Evolutionary conservation across 2,888 invertebrate genomes (phyloP), one percentile per base, ranked within the genome.

Genomic region (Cabera pusaria): DNA sequence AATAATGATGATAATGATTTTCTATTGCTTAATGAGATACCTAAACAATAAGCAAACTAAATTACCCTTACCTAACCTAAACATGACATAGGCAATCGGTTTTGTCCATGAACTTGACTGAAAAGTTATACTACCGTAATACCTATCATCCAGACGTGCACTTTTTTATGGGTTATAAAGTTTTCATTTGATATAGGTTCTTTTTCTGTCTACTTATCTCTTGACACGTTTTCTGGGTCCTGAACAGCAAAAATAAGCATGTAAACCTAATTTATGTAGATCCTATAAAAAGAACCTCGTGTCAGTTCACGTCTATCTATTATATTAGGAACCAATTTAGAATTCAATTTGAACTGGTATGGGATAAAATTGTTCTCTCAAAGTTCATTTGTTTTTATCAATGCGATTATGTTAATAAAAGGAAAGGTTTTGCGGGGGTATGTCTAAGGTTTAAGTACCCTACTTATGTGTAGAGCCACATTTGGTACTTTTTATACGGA

Each of bases 261-360:
- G 29, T 18, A 19, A 22, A 25, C 17, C 16, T 41, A 29, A 29
- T 41, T 35, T 41, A 29, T 40, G 28, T 28, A 34, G 28, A 21
- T 29, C 16, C 9, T 8, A 24, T 14, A 10, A n/a, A 6, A 17
- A n/a, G 21, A 27, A 27, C 22, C 26, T 26, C 25, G 17, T 40
- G 20, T 34, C 29, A 40, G 17, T 24, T 9, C 16, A 4, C 10
- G 29, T 17, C 33, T 29, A 29, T 17, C 33, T 29, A 40, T 34
- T 34, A 34, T 23, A 40, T 40, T 17, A 40, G 28, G 25, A 34
- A 40, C 23, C 34, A 40, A 40, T 40, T 34, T 29, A 20, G 24
- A 12, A 34, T 34, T 34, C 29, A 34, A 40, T 34, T 34, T 18
- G 19, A 34, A 24, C 6, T 14, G 8, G 17, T 7, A 34, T 25